phyloP scores from a whole-genome alignment of 2,797 vertebrate species.

The Rhinophrynus dorsalis region DNA sequence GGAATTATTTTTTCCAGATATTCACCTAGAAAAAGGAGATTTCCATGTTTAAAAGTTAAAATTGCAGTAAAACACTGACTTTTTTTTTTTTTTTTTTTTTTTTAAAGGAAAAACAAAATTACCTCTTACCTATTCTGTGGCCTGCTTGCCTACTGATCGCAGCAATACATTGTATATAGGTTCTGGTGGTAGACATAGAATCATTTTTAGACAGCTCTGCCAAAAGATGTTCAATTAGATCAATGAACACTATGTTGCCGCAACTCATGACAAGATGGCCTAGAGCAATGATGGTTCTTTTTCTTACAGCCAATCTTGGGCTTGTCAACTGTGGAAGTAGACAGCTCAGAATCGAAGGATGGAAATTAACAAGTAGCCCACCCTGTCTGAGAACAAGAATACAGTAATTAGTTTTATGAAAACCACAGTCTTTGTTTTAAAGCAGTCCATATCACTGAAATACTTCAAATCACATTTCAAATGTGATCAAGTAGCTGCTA shows the following conservation, averaged over 20 bases:
- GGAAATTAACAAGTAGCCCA: conserved; percentile 97
- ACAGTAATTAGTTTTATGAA: conserved; percentile 51
- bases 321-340: conserved; percentile 97
- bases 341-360: conserved; percentile 97
- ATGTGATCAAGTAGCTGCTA: too few relatives aligned
- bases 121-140: conserved; percentile 90
- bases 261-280: conserved; percentile 98
- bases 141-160: conserved; percentile 98
- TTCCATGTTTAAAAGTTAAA: too few relatives aligned
- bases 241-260: conserved; percentile 96
- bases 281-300: conserved; percentile 97
- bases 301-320: conserved; percentile 95
- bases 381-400: conserved; percentile 87
- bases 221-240: conserved; percentile 96
- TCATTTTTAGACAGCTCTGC: conserved; percentile 94
- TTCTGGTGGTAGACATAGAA: conserved; percentile 98
- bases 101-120: neutral
- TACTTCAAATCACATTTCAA: too few relatives aligned
- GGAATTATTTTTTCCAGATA: conserved; percentile 96
- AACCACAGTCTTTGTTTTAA: too few relatives aligned
- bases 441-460: too few relatives aligned
- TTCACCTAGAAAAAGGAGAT: conserved; percentile 75
- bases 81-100: neutral
- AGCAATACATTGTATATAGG: conserved; percentile 98
- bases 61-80: too few relatives aligned